These are phyloP conservation scores for Ephydatia muelleri DNA, from an alignment of 37 sponge, comb jelly and placozoan species.

Conservation along the genomic window DNA sequence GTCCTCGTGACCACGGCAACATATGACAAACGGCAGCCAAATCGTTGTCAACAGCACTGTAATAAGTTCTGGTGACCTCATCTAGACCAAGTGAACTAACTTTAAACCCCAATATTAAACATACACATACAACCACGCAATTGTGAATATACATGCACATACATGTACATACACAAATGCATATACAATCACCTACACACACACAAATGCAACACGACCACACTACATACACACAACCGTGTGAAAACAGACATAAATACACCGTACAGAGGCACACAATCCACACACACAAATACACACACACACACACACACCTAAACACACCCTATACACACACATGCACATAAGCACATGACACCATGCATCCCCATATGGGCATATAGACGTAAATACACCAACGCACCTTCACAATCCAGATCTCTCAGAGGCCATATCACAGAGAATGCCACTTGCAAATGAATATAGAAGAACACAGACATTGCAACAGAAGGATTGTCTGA, in stretches of 20 bases:
- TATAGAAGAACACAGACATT: conserved; percentile 81
- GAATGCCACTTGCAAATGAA: conserved; percentile 63
- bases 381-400: neutral
- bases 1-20: conserved; percentile 61
- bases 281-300: too few relatives aligned
- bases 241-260: too few relatives aligned
- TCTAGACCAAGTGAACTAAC: conserved; percentile 30
- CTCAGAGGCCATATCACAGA: conserved; percentile 80
- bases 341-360: too few relatives aligned
- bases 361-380: neutral
- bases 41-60: conserved; percentile 17
- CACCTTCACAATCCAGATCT: conserved; percentile 62
- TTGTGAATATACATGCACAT: too few relatives aligned
- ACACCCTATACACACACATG: neutral
- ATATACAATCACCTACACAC: too few relatives aligned
- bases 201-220: too few relatives aligned
- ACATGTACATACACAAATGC: too few relatives aligned
- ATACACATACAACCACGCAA: neutral
- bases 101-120: neutral
- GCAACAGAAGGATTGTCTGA: conserved; percentile 75
- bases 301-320: neutral
- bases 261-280: too few relatives aligned
- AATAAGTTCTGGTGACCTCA: conserved; percentile 51
- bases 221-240: too few relatives aligned
- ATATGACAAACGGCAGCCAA: conserved; percentile 37